Evolutionary conservation across 2,113 vertebrate genomes (phyloP).

Genomic region (Gallinago undulata): DNA sequence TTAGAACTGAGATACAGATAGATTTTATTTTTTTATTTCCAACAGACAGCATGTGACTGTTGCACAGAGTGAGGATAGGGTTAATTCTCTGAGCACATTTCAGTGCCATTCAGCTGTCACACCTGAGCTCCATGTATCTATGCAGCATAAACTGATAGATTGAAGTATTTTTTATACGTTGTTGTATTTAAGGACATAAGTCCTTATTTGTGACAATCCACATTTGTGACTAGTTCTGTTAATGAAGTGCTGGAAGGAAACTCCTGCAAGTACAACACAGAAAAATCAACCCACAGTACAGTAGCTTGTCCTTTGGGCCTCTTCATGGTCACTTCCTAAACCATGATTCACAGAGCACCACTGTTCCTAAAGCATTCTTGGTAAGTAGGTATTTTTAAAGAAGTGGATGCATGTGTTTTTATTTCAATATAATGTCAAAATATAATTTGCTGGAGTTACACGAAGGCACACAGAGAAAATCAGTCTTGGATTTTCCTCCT

Average conservation of each 20-base stretch:
- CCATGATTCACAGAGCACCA: not conserved
- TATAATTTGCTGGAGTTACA: not conserved
- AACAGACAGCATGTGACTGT: not conserved
- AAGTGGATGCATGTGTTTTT: not conserved
- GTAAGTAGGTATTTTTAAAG: not conserved
- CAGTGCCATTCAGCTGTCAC: not conserved
- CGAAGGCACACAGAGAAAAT: not conserved
- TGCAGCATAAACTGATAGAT: not conserved
- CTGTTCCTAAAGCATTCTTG: not conserved
- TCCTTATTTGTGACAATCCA: not conserved
- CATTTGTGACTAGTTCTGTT: not conserved
- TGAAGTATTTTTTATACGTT: not conserved
- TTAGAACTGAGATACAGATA: not conserved
- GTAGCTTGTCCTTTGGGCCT: not conserved
- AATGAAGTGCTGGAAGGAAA: not conserved
- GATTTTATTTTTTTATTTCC: slow-evolving; percentile 17
- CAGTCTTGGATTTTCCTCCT: not conserved
- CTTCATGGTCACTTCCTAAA: not conserved
- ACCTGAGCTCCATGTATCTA: not conserved
- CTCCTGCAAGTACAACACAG: not conserved
- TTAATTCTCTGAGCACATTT: slow-evolving; percentile 37
- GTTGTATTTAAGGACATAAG: not conserved
- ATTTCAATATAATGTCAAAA: not conserved
- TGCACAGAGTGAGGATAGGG: not conserved
- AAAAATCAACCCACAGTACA: not conserved